Evolutionary conservation across 2,113 vertebrate genomes (phyloP).

Genomic region (Ibidorhyncha struthersii): DNA sequence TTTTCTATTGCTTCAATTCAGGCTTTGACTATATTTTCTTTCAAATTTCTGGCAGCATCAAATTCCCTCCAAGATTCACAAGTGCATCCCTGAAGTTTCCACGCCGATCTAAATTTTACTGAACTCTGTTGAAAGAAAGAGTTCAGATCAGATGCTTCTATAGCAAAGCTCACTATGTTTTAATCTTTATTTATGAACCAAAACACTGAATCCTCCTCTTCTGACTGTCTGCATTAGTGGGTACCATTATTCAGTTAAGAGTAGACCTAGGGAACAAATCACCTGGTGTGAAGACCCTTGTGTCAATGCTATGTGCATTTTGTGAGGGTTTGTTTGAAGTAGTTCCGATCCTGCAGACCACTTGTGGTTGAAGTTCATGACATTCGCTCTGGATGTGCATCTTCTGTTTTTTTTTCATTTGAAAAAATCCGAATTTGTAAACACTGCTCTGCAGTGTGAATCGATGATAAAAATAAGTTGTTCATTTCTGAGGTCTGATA

Average conservation of each 20-base stretch:
- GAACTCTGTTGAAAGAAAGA: neutral
- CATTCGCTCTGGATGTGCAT: neutral
- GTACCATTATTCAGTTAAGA: neutral
- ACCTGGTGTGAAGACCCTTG: neutral
- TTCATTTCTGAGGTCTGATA: neutral
- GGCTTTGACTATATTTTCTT: neutral
- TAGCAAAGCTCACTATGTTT: neutral
- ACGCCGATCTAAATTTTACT: neutral
- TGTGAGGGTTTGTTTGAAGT: neutral
- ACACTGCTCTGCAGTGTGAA: neutral
- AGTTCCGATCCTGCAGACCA: neutral
- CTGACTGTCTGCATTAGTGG: neutral
- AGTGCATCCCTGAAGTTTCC: neutral
- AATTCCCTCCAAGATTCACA: neutral
- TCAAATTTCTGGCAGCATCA: neutral
- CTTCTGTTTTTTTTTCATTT: neutral
- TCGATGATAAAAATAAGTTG: neutral
- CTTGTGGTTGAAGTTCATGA: neutral
- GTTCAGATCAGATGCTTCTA: neutral
- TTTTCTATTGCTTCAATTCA: neutral
- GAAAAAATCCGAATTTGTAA: neutral
- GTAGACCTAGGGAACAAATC: neutral
- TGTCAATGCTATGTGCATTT: neutral
- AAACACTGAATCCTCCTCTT: neutral
- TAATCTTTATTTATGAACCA: neutral